These are phyloP conservation scores for Istiophorus platypterus DNA, from an alignment of 2,113 vertebrate genomes.

Conservation along the genomic window DNA sequence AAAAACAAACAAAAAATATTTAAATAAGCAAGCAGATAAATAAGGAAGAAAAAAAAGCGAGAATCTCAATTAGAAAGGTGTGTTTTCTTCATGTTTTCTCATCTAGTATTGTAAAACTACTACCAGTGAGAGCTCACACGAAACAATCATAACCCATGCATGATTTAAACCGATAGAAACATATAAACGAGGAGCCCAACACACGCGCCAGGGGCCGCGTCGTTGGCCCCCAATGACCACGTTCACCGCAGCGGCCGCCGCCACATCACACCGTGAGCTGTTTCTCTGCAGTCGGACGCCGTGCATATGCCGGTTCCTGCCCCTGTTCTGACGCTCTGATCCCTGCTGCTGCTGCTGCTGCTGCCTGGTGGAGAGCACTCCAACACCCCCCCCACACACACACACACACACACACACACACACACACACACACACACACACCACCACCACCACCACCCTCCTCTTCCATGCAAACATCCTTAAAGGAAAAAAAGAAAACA, in stretches of 20 bases:
- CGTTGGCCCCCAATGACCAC: no score
- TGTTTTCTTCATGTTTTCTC: constrained; percentile 1
- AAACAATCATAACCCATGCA: background rate
- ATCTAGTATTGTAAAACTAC: background rate
- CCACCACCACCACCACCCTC: no score
- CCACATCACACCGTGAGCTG: background rate
- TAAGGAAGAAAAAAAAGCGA: background rate
- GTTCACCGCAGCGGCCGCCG: background rate
- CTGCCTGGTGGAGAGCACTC: background rate
- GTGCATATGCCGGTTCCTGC: background rate
- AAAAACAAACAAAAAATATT: no score
- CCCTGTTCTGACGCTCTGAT: constrained; percentile 4
- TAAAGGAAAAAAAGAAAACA: background rate
- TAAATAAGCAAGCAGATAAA: background rate
- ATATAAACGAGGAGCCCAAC: background rate
- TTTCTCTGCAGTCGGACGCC: background rate
- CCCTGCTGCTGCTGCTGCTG: no score
- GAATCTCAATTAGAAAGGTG: no score
- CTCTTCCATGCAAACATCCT: constrained; percentile 12
- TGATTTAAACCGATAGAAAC: background rate
- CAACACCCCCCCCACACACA: background rate
- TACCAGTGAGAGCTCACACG: background rate
- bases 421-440: no score
- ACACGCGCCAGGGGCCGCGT: background rate
- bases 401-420: no score